Conservation (phyloP, 1,140 invertebrate species). For the Gonioctena quinquepunctata region DNA sequence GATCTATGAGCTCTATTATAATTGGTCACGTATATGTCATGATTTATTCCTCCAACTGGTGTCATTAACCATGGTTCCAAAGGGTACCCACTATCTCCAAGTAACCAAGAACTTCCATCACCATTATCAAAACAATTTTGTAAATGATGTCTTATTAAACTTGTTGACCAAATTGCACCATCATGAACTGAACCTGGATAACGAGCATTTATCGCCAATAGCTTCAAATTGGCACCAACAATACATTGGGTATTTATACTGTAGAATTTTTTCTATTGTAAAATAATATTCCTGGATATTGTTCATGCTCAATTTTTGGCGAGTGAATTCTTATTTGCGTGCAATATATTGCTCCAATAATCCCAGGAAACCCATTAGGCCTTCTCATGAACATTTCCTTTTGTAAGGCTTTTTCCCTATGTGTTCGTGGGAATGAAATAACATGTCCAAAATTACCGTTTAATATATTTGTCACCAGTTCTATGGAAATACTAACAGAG, state of each 20-base stretch:
- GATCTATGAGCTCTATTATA: too few species aligned
- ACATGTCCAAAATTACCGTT: not conserved
- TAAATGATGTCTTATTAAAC: constrained; percentile 13
- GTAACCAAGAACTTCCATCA: constrained; percentile 2
- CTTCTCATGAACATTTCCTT: not conserved
- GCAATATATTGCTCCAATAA: not conserved
- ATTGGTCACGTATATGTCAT: too few species aligned
- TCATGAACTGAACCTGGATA: constrained; percentile 47
- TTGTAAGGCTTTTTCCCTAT: not conserved
- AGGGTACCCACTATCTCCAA: constrained; percentile 34
- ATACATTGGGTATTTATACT: not conserved
- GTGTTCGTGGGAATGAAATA: not conserved
- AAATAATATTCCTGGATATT: not conserved
- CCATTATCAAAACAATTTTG: constrained; percentile 1
- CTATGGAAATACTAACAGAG: not conserved
- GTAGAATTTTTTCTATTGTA: not conserved
- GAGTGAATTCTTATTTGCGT: not conserved
- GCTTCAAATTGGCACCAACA: not conserved
- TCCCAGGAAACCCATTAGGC: not conserved
- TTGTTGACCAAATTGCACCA: constrained; percentile 31
- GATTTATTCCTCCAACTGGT: constrained; percentile 15
- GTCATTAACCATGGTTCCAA: constrained; percentile 32
- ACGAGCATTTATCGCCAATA: constrained; percentile 22
- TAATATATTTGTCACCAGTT: not conserved
- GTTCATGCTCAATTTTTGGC: not conserved